A percentile compares a stretch with the other conserved stretches of the same genome.
These are phyloP conservation scores for Pachycephus smyrnensis DNA, from an alignment of 2,888 invertebrate species.

Conservation along the genomic window DNA sequence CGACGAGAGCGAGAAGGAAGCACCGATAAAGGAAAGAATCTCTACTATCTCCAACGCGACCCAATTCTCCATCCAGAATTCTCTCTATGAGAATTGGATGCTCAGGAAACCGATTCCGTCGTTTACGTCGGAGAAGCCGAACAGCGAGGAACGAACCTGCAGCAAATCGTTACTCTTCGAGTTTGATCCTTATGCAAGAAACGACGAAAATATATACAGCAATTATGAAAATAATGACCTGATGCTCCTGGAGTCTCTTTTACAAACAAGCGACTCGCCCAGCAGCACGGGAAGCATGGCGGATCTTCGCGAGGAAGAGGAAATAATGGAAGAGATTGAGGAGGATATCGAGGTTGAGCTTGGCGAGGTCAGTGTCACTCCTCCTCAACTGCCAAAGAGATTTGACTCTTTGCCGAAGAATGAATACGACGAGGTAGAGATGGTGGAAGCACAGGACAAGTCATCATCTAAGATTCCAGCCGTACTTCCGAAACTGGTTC, in stretches of 20 bases:
- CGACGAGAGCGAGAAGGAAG: constrained; percentile 38
- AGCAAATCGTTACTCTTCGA: constrained; percentile 53
- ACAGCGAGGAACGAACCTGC: constrained; percentile 59
- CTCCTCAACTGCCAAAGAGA: constrained; percentile 75
- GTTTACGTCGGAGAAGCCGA: constrained; percentile 9
- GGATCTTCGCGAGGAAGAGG: constrained; percentile 68
- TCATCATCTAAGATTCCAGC: constrained; percentile 51
- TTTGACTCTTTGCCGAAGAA: constrained; percentile 74
- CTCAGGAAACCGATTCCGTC: constrained; percentile 27
- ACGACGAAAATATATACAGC: constrained; percentile 49
- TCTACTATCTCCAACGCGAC: constrained; percentile 42
- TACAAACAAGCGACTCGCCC: constrained; percentile 78
- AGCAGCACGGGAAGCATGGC: constrained; percentile 67
- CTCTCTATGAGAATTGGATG: constrained; percentile 68
- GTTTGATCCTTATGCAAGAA: constrained; percentile 53
- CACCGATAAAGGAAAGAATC: constrained; percentile 36
- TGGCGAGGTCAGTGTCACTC: constrained; percentile 67
- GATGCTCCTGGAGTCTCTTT: constrained; percentile 74
- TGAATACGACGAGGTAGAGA: constrained; percentile 62
- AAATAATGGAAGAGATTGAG: constrained; percentile 62
- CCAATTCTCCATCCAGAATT: constrained; percentile 59
- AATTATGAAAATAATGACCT: constrained; percentile 72
- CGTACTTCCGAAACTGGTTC: constrained; percentile 51
- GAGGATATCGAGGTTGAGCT: constrained; percentile 57
- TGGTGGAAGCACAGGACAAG: constrained; percentile 37